A percentile compares a stretch with the other conserved stretches of the same genome.
These are phyloP conservation scores for Heliconius erato DNA, from an alignment of 2,888 invertebrate genomes.

Conservation along the genomic window DNA sequence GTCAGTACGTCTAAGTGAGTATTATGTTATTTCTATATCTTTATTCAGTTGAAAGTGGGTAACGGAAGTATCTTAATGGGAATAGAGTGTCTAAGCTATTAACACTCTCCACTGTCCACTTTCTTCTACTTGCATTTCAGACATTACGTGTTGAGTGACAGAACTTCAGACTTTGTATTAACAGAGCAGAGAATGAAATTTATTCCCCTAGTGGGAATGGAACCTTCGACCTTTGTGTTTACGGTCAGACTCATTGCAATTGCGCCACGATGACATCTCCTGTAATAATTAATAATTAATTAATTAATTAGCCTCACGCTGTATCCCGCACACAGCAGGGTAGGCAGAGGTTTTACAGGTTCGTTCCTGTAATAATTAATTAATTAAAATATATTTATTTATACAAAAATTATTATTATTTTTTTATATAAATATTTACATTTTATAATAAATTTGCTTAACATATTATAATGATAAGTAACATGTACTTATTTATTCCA, in stretches of 20 bases:
- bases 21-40: constrained; percentile 43
- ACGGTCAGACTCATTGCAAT: background rate
- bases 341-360: no score
- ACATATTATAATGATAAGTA: background rate
- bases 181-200: no score
- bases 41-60: background rate
- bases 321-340: no score
- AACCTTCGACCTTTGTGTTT: no score
- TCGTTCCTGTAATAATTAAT: background rate
- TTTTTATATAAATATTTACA: background rate
- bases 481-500: background rate
- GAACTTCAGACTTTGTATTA: no score
- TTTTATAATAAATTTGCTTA: background rate
- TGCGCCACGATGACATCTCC: background rate
- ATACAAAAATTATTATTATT: background rate
- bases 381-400: background rate
- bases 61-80: no score
- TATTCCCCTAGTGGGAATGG: no score
- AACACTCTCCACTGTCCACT: no score
- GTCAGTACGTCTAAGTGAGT: constrained; percentile 85
- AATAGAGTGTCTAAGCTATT: no score
- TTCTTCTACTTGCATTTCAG: no score
- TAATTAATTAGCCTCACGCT: no score
- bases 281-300: background rate
- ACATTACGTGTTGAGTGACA: no score